Conservation (phyloP, 2,888 invertebrate species). For the Nomada fucata region DNA sequence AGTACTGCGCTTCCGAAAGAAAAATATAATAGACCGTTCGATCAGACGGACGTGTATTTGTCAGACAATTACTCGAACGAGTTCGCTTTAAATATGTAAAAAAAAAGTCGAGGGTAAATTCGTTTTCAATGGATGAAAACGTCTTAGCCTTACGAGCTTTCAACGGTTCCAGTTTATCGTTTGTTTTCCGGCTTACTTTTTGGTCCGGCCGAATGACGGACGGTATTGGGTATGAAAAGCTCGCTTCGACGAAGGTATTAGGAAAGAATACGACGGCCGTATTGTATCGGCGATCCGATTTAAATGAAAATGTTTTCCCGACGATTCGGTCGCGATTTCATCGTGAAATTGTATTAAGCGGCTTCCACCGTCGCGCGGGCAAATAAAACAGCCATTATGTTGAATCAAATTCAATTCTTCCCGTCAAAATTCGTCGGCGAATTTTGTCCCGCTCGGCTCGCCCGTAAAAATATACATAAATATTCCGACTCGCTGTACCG, state of each 20-base stretch:
- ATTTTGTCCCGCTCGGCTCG: not conserved
- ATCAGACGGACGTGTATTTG: not conserved
- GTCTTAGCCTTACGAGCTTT: too few relatives aligned
- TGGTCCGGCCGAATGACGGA: not conserved
- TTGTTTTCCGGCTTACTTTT: too few relatives aligned
- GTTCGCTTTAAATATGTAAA: not conserved
- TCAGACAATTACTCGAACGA: constrained; percentile 9
- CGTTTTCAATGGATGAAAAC: not conserved
- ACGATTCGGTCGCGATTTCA: constrained; percentile 19
- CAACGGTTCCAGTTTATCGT: too few relatives aligned
- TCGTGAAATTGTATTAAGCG: constrained; percentile 47
- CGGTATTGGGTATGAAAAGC: too few relatives aligned
- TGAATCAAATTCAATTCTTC: constrained; percentile 31
- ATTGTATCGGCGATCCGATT: constrained; percentile 37
- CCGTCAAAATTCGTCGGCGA: not conserved
- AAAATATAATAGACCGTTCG: constrained; percentile 5
- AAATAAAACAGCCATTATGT: constrained; percentile 31
- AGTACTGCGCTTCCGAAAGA: not conserved
- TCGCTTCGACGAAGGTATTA: constrained; percentile 15
- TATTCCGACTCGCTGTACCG: constrained; percentile 1
- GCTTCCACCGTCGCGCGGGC: not conserved
- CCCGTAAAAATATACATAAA: constrained; percentile 42
- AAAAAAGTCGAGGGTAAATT: not conserved
- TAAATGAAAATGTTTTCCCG: constrained; percentile 45
- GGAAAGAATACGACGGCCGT: not conserved